Percentiles rank a stretch among this genome's conserved stretches.
These are phyloP conservation scores for Marasmarcha lunaedactyla DNA, from an alignment of 2,888 invertebrate species.

Conservation along the genomic window DNA sequence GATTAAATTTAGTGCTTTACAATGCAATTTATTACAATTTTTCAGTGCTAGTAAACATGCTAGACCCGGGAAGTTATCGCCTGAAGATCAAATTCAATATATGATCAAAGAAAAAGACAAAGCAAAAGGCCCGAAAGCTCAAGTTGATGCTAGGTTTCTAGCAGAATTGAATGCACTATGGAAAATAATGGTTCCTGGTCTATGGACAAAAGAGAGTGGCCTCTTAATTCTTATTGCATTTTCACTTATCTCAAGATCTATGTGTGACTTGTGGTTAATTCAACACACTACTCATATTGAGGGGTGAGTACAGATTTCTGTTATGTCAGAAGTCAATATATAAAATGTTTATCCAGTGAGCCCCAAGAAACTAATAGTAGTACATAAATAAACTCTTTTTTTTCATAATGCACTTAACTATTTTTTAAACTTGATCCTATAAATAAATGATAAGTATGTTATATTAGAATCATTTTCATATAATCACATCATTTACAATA, in stretches of 20 bases:
- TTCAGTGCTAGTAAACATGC: background rate
- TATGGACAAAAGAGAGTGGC: slow-evolving; percentile 81
- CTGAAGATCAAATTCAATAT: slow-evolving; percentile 82
- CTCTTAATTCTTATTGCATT: slow-evolving; percentile 80
- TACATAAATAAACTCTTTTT: too few relatives aligned
- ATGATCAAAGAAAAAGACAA: slow-evolving; percentile 79
- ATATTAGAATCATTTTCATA: too few relatives aligned
- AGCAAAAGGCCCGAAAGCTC: slow-evolving; percentile 72
- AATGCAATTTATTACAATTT: slow-evolving; percentile 3
- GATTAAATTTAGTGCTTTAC: slow-evolving; percentile 3
- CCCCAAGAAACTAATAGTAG: background rate
- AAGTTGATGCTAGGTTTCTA: slow-evolving; percentile 81
- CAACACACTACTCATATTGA: slow-evolving; percentile 94
- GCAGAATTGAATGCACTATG: slow-evolving; percentile 76
- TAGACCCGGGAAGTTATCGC: slow-evolving; percentile 26
- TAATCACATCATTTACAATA: too few relatives aligned
- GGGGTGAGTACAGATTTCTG: slow-evolving; percentile 71
- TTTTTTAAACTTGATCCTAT: too few relatives aligned
- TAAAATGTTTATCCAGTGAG: background rate
- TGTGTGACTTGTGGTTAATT: slow-evolving; percentile 98
- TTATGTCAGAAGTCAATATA: too few relatives aligned
- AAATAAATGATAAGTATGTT: too few relatives aligned
- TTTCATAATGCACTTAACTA: too few relatives aligned
- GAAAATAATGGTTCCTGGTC: slow-evolving; percentile 83
- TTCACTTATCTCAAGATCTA: slow-evolving; percentile 87